Evolutionary conservation across 2,888 invertebrate genomes (phyloP).

Genomic region (Platycheirus rosarum): DNA sequence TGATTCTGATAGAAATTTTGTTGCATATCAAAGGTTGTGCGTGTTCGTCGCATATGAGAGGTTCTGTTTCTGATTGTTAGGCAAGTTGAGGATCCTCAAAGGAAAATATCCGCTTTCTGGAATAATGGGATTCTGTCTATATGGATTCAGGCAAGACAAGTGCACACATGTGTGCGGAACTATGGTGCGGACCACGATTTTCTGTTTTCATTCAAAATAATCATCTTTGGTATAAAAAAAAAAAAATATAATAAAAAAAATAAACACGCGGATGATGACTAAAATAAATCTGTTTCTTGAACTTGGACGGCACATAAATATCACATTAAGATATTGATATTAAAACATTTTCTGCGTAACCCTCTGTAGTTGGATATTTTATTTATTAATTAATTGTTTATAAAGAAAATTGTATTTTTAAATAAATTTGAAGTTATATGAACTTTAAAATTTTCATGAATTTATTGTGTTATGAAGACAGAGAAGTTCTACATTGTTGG

Average conservation of each 20-base stretch:
- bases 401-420: no score
- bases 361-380: no score
- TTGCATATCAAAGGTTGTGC: background rate
- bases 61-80: slow-evolving; percentile 3
- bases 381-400: no score
- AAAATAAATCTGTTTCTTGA: slow-evolving; percentile 60
- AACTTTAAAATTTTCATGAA: no score
- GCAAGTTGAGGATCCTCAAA: slow-evolving; percentile 51
- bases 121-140: slow-evolving; percentile 4
- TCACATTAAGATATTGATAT: slow-evolving; percentile 57
- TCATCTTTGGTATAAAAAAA: slow-evolving; percentile 3
- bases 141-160: background rate
- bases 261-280: slow-evolving; percentile 18
- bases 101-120: slow-evolving; percentile 57
- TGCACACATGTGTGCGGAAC: slow-evolving; percentile 62
- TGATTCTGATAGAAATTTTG: slow-evolving; percentile 67
- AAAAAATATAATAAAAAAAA: slow-evolving; percentile 46
- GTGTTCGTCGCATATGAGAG: slow-evolving; percentile 22
- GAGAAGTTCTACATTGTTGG: no score
- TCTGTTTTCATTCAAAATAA: slow-evolving; percentile 50
- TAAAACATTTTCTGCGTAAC: slow-evolving; percentile 7
- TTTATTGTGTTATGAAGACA: no score
- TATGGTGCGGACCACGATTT: slow-evolving; percentile 44
- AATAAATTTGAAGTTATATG: no score
- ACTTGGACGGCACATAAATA: slow-evolving; percentile 70